A percentile compares a stretch with the other conserved stretches of the same genome.
phyloP scores from a whole-genome alignment of 2,113 vertebrate genomes.

The Oceanodroma tethys region DNA sequence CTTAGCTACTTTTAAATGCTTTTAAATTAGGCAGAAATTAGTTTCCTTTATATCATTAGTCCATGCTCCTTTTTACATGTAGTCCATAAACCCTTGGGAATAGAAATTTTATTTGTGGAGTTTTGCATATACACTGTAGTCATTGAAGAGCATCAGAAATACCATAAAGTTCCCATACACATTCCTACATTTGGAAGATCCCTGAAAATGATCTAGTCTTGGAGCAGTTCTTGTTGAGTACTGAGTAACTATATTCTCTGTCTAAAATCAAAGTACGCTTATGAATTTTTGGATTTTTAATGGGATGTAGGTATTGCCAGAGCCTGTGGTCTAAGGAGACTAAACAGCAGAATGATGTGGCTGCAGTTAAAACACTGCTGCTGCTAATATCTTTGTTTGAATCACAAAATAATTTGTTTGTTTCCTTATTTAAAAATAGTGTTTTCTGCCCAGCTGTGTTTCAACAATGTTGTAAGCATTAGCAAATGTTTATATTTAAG shows the following conservation, averaged over 20 bases:
- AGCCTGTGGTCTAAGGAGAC: neutral
- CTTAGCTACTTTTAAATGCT: neutral
- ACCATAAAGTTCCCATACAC: neutral
- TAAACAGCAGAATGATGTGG: neutral
- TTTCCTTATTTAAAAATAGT: neutral
- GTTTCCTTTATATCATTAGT: neutral
- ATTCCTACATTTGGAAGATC: neutral
- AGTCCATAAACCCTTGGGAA: neutral
- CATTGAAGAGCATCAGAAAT: neutral
- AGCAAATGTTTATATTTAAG: neutral
- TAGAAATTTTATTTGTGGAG: neutral
- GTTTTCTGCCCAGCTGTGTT: slow-evolving; percentile 1
- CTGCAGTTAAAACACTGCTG: neutral
- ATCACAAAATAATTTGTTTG: neutral
- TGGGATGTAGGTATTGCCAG: neutral
- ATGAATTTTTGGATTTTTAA: neutral
- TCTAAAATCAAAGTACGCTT: neutral
- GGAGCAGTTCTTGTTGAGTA: neutral
- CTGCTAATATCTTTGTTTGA: neutral
- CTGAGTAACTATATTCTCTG: neutral
- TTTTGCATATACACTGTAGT: neutral
- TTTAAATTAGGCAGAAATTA: neutral
- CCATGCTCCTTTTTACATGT: neutral
- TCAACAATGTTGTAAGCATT: neutral
- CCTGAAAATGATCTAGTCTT: neutral